A percentile compares a stretch with the other conserved stretches of the same genome.
phyloP scores from a whole-genome alignment of 2,888 invertebrate species.

The Meandrusa payeni region DNA sequence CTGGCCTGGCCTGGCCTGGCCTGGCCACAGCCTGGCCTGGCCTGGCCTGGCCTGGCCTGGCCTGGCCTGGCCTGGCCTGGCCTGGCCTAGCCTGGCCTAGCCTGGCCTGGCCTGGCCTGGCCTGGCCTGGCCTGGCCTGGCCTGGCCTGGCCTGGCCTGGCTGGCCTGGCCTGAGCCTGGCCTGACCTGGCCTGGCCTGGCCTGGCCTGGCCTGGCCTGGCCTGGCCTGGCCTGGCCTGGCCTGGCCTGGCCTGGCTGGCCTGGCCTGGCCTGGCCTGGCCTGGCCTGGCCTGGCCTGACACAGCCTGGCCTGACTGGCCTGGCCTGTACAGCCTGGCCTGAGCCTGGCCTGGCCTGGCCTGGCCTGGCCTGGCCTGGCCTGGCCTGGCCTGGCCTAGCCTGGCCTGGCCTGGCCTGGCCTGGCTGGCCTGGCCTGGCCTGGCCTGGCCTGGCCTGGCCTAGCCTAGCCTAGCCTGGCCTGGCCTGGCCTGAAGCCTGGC shows the following conservation, averaged over 20 bases:
- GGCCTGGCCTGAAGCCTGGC: conserved; percentile 23
- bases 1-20: conserved; percentile 29
- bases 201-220: conserved; percentile 29
- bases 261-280: background rate
- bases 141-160: conserved; percentile 33
- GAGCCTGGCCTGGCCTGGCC: no score
- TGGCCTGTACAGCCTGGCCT: no score
- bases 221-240: no score
- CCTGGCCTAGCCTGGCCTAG: conserved; percentile 27
- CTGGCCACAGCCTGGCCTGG: no score
- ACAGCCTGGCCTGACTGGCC: background rate
- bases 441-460: conserved; percentile 26
- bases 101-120: conserved; percentile 26
- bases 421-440: conserved; percentile 30
- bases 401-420: conserved; percentile 33
- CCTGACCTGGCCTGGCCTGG: conserved; percentile 27
- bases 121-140: conserved; percentile 30
- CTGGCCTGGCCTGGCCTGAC: conserved; percentile 1
- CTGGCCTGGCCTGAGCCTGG: conserved; percentile 33
- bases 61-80: conserved; percentile 28
- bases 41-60: conserved; percentile 27
- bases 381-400: conserved; percentile 35
- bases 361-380: conserved; percentile 35
- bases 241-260: no score
- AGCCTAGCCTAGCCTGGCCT: conserved; percentile 32